These are phyloP conservation scores for Podarcis cretensis DNA, from an alignment of 2,113 vertebrate species.

Conservation along the genomic window DNA sequence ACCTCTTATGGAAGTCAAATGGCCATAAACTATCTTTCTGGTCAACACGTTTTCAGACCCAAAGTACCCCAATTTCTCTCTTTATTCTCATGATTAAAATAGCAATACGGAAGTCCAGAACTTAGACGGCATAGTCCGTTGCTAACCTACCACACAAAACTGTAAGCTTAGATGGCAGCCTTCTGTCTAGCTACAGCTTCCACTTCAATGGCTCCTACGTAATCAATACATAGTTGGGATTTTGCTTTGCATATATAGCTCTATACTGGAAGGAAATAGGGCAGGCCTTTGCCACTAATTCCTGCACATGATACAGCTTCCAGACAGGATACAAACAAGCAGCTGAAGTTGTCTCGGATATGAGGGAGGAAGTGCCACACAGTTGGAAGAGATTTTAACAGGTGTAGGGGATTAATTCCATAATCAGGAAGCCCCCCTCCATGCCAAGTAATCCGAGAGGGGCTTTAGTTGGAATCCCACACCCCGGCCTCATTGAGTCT, in stretches of 20 bases:
- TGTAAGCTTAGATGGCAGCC: neutral
- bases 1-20: neutral
- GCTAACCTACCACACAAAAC: neutral
- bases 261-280: neutral
- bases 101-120: neutral
- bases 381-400: slow-evolving; percentile 49
- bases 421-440: neutral
- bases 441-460: slow-evolving; percentile 4
- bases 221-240: neutral
- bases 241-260: neutral
- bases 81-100: rapidly evolving
- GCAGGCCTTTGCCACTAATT: rapidly evolving
- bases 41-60: neutral
- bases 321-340: slow-evolving; percentile 10
- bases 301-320: neutral
- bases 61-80: neutral
- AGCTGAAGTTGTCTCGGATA: slow-evolving; percentile 24
- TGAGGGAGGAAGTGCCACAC: slow-evolving; percentile 50
- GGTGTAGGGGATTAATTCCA: slow-evolving; percentile 25
- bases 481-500: rapidly evolving
- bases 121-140: neutral
- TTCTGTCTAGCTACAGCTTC: neutral
- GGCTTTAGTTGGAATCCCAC: neutral
- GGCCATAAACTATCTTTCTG: neutral
- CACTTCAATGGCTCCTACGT: rapidly evolving